Conservation (phyloP, 2,113 vertebrate genomes). For the Lepus timidus region DNA sequence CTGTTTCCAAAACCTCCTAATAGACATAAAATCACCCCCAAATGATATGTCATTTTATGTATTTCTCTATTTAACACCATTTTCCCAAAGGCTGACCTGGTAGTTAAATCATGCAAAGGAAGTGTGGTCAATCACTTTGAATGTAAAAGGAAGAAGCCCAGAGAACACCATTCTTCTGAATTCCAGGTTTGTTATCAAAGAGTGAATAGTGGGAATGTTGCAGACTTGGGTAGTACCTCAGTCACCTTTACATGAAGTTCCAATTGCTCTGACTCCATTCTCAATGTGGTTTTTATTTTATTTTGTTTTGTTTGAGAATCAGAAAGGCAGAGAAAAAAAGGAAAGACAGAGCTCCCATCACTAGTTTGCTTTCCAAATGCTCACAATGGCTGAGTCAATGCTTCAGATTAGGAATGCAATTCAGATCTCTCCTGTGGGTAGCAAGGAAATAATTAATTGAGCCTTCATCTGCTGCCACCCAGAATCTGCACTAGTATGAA, state of each 20-base stretch:
- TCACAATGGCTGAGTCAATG: no score
- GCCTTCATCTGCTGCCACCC: no score
- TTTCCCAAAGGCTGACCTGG: conserved; percentile 76
- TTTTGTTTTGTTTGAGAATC: no score
- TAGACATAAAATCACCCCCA: conserved; percentile 76
- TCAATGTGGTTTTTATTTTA: not conserved
- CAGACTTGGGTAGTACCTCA: not conserved
- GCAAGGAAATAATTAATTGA: no score
- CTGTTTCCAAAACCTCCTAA: conserved; percentile 71
- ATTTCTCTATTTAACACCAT: conserved; percentile 79
- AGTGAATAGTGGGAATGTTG: not conserved
- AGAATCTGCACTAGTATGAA: no score
- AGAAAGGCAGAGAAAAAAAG: no score
- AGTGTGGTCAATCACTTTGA: conserved; percentile 30
- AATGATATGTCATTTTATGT: conserved; percentile 76
- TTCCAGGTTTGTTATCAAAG: conserved; percentile 45
- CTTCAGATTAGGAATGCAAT: no score
- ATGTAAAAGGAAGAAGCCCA: not conserved
- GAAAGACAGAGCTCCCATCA: no score
- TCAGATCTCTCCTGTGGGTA: no score
- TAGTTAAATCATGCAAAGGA: conserved; percentile 71
- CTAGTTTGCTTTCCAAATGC: no score
- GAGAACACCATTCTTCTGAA: not conserved
- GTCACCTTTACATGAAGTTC: not conserved
- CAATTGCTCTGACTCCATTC: not conserved